A percentile compares a stretch with the other conserved stretches of the same genome.
phyloP scores from a whole-genome alignment of 2,113 vertebrate species.

The Callaeas wilsoni region DNA sequence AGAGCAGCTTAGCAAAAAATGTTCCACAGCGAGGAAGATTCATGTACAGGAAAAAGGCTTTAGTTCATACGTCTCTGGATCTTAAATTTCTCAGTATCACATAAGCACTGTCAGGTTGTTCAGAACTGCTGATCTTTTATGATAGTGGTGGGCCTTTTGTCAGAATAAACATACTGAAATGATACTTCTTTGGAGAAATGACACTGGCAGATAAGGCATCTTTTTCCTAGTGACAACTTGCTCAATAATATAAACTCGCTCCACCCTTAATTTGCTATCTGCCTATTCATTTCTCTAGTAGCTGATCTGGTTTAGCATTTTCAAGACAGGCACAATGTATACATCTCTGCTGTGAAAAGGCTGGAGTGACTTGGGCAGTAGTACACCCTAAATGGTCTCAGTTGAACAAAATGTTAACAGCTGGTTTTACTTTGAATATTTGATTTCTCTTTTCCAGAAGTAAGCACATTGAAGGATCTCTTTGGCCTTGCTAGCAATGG shows the following conservation, averaged over 20 bases:
- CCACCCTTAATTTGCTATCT: background rate
- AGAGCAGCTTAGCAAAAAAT: background rate
- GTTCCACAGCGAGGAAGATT: background rate
- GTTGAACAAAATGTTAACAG: background rate
- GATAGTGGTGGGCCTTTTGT: background rate
- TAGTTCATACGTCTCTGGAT: background rate
- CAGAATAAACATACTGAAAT: background rate
- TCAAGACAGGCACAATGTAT: background rate
- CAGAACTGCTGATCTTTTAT: background rate
- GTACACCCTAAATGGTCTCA: background rate
- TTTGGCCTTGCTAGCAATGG: slow-evolving; percentile 91
- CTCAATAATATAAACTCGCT: background rate
- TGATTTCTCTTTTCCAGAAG: slow-evolving; percentile 80
- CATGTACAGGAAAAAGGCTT: background rate
- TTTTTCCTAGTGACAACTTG: background rate
- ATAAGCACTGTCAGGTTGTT: background rate
- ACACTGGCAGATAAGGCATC: background rate
- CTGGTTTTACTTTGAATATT: background rate
- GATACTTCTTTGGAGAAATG: background rate
- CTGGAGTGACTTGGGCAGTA: background rate
- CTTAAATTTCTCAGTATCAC: background rate
- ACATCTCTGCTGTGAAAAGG: background rate
- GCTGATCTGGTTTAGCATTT: background rate
- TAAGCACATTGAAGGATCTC: slow-evolving; percentile 96
- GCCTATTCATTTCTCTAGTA: background rate